Evolutionary conservation across 2,113 vertebrate species (phyloP).

Genomic region (Globicephala melas): DNA sequence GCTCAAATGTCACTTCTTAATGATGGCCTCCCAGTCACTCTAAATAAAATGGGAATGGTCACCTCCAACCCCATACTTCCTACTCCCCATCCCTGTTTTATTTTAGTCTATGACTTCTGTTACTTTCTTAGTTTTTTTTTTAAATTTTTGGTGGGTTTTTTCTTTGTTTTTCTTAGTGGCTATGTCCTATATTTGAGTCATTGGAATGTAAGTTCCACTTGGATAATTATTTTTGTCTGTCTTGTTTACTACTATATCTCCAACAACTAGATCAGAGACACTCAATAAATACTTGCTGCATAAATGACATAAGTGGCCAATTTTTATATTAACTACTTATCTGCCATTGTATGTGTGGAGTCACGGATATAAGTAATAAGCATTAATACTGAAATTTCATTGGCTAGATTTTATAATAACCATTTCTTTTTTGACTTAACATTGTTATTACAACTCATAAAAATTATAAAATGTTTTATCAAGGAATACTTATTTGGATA

Average conservation of each 20-base stretch:
- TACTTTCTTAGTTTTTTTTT: not conserved
- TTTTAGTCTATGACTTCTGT: not conserved
- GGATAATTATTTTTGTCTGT: not conserved
- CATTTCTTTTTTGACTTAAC: not conserved
- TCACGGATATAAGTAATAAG: not conserved
- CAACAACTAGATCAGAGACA: not conserved
- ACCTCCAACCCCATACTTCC: not conserved
- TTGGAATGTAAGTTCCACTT: not conserved
- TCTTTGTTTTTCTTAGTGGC: not conserved
- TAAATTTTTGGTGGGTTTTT: not conserved
- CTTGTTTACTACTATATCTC: not conserved
- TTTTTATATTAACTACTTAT: not conserved
- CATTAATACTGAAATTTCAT: not conserved
- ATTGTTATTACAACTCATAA: not conserved
- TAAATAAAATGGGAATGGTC: not conserved
- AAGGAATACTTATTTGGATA: not conserved
- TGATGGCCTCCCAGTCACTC: not conserved
- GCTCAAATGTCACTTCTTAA: not conserved
- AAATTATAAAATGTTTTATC: constrained; percentile 42
- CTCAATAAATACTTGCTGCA: not conserved
- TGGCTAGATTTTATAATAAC: constrained; percentile 4
- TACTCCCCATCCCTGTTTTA: not conserved
- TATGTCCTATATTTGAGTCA: not conserved
- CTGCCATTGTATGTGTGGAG: not conserved
- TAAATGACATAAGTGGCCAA: not conserved